phyloP scores from a whole-genome alignment of 2,113 vertebrate genomes.

The Albula goreensis region DNA sequence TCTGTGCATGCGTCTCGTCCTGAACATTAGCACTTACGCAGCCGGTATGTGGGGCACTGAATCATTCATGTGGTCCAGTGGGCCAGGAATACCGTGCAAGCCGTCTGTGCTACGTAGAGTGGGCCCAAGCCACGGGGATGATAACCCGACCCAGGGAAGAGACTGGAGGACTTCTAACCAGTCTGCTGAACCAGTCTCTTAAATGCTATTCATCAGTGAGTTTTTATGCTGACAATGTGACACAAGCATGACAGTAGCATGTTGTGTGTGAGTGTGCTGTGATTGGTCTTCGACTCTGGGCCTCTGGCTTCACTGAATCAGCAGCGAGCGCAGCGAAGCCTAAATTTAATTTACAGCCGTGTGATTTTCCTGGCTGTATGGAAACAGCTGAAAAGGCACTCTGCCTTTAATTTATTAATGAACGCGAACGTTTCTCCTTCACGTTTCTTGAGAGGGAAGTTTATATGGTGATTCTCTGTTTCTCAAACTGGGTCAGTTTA shows the following conservation, averaged over 20 bases:
- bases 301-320: background rate
- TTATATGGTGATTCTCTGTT: background rate
- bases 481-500: background rate
- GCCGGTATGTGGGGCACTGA: constrained; percentile 44
- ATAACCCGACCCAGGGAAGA: background rate
- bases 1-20: constrained; percentile 26
- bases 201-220: background rate
- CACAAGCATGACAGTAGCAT: background rate
- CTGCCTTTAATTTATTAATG: background rate
- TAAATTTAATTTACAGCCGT: background rate
- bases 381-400: background rate
- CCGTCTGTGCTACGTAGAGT: background rate
- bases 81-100: constrained; percentile 19
- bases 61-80: constrained; percentile 47
- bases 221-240: background rate
- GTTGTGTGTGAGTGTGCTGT: background rate
- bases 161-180: background rate
- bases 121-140: background rate
- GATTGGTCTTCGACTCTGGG: background rate
- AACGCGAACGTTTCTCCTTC: background rate
- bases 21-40: constrained; percentile 8
- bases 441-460: background rate
- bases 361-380: background rate
- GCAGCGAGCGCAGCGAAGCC: background rate
- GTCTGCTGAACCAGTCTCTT: background rate